phyloP scores from a whole-genome alignment of 2,888 invertebrate species.

The Cantharis flavilabris region DNA sequence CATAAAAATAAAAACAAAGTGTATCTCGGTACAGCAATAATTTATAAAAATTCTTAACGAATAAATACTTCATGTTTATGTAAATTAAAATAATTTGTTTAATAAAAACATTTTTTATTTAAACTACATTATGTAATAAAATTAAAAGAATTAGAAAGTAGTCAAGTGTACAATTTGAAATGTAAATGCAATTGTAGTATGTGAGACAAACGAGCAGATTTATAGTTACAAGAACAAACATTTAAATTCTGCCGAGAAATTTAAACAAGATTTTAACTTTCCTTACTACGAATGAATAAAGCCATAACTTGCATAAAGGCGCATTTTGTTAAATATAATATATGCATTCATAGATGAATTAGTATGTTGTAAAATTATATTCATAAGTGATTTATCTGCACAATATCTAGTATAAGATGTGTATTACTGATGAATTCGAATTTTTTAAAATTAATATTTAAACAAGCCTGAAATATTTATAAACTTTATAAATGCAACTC shows the following conservation, averaged over 20 bases:
- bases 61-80: background rate
- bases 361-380: background rate
- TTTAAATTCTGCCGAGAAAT: background rate
- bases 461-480: background rate
- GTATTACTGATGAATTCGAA: background rate
- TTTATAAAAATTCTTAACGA: background rate
- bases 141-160: background rate
- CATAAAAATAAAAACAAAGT: background rate
- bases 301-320: background rate
- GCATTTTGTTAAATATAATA: background rate
- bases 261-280: background rate
- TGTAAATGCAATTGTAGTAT: background rate
- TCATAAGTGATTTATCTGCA: background rate
- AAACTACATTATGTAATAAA: background rate
- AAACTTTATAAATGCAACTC: background rate
- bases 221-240: background rate
- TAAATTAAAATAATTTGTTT: background rate
- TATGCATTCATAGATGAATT: background rate
- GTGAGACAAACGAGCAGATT: background rate
- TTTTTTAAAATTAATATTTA: background rate
- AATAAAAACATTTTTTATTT: background rate
- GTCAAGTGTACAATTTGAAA: background rate
- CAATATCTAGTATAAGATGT: background rate
- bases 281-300: background rate
- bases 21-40: background rate